Base-by-base conservation (phyloP, 1,140 invertebrate species). In the Lepidotrigona ventralis region DNA sequence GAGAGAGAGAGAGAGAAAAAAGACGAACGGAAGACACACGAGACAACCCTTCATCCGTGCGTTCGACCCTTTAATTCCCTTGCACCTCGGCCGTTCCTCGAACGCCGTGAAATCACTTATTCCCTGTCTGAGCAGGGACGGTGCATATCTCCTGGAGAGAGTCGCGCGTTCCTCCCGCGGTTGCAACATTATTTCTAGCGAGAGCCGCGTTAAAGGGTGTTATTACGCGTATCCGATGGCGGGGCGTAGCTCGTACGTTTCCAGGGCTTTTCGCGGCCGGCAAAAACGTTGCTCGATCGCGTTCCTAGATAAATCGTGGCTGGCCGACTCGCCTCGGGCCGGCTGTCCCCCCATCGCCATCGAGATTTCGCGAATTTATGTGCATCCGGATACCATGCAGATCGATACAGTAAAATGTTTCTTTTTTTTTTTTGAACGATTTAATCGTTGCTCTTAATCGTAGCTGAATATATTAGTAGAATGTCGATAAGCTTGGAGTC, bases 141-240 rank as follows among this genome's bases (percentile, higher is more conserved):
- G 75, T 53, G 46, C 63, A 21, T 72, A 83, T 72, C 83, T 77
- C 75, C 21, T 70, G 53, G 51, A 46, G 51, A 73, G 56, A 75
- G 75, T 33, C 60, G 58, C 54, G 66, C 51, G 78, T 63, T 66
- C 69, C 46, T 58, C 33, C 29, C 58, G 83, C 86, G 77, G 73
- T 88, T 82, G 83, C 83, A 79, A 85, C 75, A 77, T 87, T 87
- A 85, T 88, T 85, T 64, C 72, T 73, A 86, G 86, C 80, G 58
- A 60, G 78, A 56, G 66, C 64, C 76, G 82, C 86, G 86, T 89
- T 90, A 90, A 91, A 91, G 90, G 89, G 87, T 91, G 90, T 91
- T 91, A 91, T 91, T 91, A 91, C 86, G 88, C 86, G 88, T 87
- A 87, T 88, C 88, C 83, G 89, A 87, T 58, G 82, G 71, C 70